phyloP scores from a whole-genome alignment of 1,140 invertebrate genomes.

The Drosophila ficusphila region DNA sequence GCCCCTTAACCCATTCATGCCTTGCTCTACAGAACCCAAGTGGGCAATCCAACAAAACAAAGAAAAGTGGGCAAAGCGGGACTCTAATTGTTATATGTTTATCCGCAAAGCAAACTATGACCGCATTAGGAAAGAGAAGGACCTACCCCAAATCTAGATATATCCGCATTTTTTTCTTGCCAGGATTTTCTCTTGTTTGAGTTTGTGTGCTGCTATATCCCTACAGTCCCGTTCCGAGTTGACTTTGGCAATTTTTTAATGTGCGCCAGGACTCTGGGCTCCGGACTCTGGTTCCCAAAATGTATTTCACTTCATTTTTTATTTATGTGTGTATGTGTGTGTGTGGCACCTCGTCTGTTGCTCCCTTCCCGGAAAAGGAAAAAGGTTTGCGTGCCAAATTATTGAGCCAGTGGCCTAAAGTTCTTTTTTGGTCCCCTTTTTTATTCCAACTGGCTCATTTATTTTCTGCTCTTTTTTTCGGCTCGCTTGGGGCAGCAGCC shows the following conservation, averaged over 20 bases:
- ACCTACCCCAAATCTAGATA: conserved; percentile 41
- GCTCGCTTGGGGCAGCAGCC: conserved; percentile 53
- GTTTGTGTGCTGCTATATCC: conserved; percentile 2
- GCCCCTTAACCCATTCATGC: conserved; percentile 4
- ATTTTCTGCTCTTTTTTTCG: conserved; percentile 23
- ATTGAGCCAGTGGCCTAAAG: conserved; percentile 79
- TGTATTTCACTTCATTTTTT: conserved; percentile 78
- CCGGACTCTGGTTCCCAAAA: conserved; percentile 36
- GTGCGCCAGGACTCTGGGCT: conserved; percentile 37
- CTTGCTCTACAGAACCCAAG: conserved; percentile 5
- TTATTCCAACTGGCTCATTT: conserved; percentile 43
- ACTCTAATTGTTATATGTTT: conserved; percentile 79
- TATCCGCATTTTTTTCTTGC: background rate
- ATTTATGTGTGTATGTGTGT: conserved; percentile 40
- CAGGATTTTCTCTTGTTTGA: background rate
- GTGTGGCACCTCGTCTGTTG: background rate
- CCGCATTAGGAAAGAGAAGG: conserved; percentile 11
- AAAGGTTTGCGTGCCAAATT: conserved; percentile 80
- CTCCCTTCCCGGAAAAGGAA: conserved; percentile 15
- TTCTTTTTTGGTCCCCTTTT: conserved; percentile 13
- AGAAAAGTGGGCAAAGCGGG: conserved; percentile 7
- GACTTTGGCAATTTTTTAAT: conserved; percentile 74
- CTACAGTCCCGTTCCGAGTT: conserved; percentile 26
- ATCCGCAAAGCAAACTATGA: conserved; percentile 61
- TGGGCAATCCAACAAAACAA: conserved; percentile 42